Evolutionary conservation across 2,113 vertebrate genomes (phyloP).

Genomic region (Lanius collurio): DNA sequence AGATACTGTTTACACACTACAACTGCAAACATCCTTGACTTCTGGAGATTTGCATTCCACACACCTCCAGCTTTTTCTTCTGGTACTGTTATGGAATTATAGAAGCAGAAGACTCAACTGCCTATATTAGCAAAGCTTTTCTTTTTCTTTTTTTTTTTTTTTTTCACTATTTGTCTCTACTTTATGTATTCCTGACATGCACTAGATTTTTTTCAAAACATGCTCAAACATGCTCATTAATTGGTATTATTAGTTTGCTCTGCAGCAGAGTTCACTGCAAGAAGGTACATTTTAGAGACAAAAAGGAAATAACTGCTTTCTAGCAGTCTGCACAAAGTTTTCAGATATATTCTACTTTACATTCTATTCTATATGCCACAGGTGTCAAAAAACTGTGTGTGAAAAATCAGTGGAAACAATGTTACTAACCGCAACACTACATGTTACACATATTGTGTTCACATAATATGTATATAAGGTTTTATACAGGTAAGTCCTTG

Average conservation of each 20-base stretch:
- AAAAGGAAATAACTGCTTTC: neutral
- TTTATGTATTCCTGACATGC: neutral
- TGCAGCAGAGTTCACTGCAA: neutral
- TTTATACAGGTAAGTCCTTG: neutral
- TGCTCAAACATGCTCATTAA: neutral
- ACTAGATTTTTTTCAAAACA: neutral
- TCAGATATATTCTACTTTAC: neutral
- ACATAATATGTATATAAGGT: neutral
- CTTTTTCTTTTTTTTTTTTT: neutral
- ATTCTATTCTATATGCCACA: neutral
- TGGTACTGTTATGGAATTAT: neutral
- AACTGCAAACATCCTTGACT: conserved; percentile 1
- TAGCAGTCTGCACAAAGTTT: neutral
- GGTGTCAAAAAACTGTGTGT: neutral
- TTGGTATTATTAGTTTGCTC: neutral
- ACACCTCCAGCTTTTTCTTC: neutral
- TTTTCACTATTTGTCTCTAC: neutral
- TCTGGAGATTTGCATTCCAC: neutral
- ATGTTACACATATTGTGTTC: neutral
- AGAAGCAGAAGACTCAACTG: neutral
- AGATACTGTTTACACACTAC: neutral
- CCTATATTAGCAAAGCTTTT: neutral
- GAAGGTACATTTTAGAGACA: neutral
- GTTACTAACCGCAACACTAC: neutral
- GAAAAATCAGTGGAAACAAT: neutral